Evolutionary conservation across 1,140 invertebrate genomes (phyloP), one percentile per base, ranked within the genome.

Genomic region (Linepithema humile): DNA sequence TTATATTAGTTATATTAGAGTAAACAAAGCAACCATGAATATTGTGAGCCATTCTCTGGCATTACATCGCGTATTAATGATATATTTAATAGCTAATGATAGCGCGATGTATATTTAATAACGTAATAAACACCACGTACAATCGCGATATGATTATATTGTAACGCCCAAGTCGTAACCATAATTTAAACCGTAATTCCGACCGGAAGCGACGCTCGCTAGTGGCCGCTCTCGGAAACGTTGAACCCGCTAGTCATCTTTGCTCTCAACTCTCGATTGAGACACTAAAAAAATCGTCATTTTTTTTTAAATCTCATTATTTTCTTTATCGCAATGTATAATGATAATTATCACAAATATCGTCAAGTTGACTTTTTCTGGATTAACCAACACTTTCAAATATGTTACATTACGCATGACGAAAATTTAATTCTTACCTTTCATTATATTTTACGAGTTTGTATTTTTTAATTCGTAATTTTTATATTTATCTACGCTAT

Each of bases 151-250:
- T 86, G 59, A 87, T 87, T 87, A 87, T 74, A 40, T 59, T 82
- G 64, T 74, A 86, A 82, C 84, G 75, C 20, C 50, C 86, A 82
- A 82, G 83, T 88, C 57, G 75, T 85, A 85, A 87, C 73, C 73
- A 88, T 85, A 88, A 89, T 89, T 89, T 84, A 86, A 88, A 83
- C 77, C 55, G 84, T 78, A 84, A 88, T 89, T 84, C 73, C 45
- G 55, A 82, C 67, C 38, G 74, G 43, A 83, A 82, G 57, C 82
- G 55, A 70, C 55, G 32, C 43, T 48, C 26, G 26, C 45, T 23
- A n/a, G n/a, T 12, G 17, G 50, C 23, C n/a, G 50, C 38, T 67
- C 74, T 53, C 60, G 82, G 26, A 67, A 32, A 38, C 70, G 35
- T 83, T 75, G 45, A 83, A 80, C 35, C 75, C 75, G 62, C 75